A percentile compares a stretch with the other conserved stretches of the same genome.
Conservation (phyloP, 2,888 invertebrate genomes). For the Eudemis profundana region DNA sequence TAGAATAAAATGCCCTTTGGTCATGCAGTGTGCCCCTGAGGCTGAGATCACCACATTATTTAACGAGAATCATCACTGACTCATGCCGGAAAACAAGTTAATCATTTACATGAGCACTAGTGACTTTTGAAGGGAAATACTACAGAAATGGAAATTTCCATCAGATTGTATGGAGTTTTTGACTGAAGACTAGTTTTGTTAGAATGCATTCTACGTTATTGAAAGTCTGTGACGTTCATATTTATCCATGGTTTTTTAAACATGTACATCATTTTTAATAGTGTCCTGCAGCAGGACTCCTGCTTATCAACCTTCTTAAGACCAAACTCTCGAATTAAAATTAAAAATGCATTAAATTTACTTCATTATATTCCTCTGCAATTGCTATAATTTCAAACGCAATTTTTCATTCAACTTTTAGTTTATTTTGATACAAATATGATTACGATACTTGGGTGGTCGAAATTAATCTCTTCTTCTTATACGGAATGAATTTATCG, state of each 20-base stretch:
- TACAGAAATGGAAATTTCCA: too few species aligned
- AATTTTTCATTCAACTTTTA: conserved; percentile 8
- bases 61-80: conserved; percentile 22
- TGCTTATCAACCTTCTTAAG: too few species aligned
- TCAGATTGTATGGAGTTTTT: too few species aligned
- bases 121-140: not conserved
- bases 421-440: conserved; percentile 4
- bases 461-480: conserved; percentile 27
- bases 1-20: conserved; percentile 8
- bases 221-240: too few species aligned
- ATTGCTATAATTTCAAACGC: conserved; percentile 23
- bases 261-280: too few species aligned
- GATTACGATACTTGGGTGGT: conserved; percentile 32
- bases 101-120: conserved; percentile 1
- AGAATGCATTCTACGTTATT: too few species aligned
- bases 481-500: conserved; percentile 35
- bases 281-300: too few species aligned
- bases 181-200: too few species aligned
- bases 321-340: not conserved
- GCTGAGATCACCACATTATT: conserved; percentile 25
- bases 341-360: conserved; percentile 16
- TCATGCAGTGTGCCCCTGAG: not conserved
- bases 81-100: conserved; percentile 20
- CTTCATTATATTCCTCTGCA: conserved; percentile 8
- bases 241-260: not conserved